Conservation (phyloP, 2,888 invertebrate genomes). For the Coecobrya sp. region DNA sequence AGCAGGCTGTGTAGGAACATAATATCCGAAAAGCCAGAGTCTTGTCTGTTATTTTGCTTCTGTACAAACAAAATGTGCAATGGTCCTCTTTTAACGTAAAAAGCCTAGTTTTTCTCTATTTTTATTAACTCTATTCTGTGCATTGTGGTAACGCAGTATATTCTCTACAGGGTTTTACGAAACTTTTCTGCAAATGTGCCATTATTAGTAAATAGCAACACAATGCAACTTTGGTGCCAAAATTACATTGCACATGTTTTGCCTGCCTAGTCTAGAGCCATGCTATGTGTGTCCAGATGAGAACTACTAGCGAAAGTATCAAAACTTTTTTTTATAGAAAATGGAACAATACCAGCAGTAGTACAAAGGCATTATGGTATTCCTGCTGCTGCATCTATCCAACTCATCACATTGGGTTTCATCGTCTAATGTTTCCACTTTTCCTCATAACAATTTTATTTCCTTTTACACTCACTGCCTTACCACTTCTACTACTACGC, state of each 20-base stretch:
- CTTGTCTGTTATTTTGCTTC: background rate
- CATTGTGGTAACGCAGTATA: background rate
- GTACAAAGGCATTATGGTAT: background rate
- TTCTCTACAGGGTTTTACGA: background rate
- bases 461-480: constrained; percentile 26
- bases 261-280: background rate
- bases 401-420: constrained; percentile 50
- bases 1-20: background rate
- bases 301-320: background rate
- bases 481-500: constrained; percentile 23
- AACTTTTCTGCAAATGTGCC: background rate
- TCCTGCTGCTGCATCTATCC: constrained; percentile 21
- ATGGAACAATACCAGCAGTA: background rate
- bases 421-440: constrained; percentile 33
- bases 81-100: background rate
- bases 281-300: constrained; percentile 21
- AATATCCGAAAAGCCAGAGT: background rate
- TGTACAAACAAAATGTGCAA: background rate
- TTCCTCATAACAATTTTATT: constrained; percentile 56
- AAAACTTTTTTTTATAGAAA: background rate
- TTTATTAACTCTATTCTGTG: background rate
- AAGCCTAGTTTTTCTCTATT: background rate
- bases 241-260: background rate
- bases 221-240: background rate
- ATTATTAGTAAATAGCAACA: constrained; percentile 14